A percentile compares a stretch with the other conserved stretches of the same genome.
Evolutionary conservation across 2,113 vertebrate genomes (phyloP).

Genomic region (Orcinus orca): DNA sequence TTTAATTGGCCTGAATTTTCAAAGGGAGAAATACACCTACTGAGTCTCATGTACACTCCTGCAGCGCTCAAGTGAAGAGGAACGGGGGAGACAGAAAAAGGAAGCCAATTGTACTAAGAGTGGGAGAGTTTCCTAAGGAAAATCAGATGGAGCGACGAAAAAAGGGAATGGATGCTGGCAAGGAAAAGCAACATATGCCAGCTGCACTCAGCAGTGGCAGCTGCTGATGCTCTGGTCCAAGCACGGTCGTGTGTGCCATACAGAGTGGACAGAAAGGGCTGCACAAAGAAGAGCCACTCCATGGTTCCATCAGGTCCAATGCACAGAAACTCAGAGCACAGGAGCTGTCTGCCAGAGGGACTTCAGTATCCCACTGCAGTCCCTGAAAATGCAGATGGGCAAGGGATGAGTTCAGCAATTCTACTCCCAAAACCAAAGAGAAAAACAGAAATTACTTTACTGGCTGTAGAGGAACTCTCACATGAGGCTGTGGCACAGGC

Average conservation of each 20-base stretch:
- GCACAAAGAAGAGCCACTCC: background rate
- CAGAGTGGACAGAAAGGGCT: background rate
- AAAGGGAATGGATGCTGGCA: background rate
- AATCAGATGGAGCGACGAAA: background rate
- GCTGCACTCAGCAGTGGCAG: background rate
- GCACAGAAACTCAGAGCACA: background rate
- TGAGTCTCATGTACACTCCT: background rate
- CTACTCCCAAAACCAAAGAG: background rate
- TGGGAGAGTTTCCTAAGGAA: background rate
- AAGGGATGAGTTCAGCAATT: background rate
- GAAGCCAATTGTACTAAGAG: background rate
- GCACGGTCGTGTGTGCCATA: background rate
- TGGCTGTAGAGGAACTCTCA: background rate
- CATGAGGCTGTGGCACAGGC: background rate
- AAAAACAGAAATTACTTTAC: background rate
- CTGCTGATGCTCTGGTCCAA: background rate
- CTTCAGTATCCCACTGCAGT: background rate
- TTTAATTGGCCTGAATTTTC: background rate
- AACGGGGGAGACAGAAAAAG: background rate
- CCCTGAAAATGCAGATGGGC: background rate
- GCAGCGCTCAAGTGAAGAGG: background rate
- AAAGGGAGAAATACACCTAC: background rate
- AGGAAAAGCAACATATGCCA: background rate
- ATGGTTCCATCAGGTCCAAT: too few species aligned
- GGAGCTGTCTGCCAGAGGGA: background rate